These are phyloP conservation scores for Scolopax mira DNA, from an alignment of 2,113 vertebrate species.

Conservation along the genomic window DNA sequence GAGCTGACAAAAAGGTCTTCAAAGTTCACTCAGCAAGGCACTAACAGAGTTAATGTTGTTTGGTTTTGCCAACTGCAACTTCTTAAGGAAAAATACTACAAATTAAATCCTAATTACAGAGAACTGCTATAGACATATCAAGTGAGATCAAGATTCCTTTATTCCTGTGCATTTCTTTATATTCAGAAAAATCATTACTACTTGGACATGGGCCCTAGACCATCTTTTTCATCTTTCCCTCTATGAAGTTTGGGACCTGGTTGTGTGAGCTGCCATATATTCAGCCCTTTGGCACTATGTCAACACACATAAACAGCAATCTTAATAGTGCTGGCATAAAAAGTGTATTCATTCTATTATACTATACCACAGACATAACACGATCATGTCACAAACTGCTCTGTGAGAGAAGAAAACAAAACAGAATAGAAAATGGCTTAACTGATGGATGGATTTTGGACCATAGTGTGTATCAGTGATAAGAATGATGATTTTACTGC, in stretches of 20 bases:
- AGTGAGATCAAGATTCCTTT: not conserved
- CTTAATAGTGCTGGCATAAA: not conserved
- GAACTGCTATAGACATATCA: not conserved
- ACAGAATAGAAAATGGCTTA: not conserved
- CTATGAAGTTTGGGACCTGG: not conserved
- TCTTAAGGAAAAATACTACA: not conserved
- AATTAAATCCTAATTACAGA: not conserved
- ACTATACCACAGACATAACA: not conserved
- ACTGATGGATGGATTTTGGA: conserved; percentile 18
- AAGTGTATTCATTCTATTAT: not conserved
- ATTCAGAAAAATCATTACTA: not conserved
- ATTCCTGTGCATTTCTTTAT: not conserved
- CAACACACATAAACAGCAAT: not conserved
- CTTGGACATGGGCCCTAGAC: not conserved
- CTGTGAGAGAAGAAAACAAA: not conserved
- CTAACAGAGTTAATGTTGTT: not conserved
- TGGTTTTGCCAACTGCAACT: not conserved
- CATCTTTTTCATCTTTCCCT: not conserved
- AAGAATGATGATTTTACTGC: conserved; percentile 23
- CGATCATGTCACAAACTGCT: not conserved
- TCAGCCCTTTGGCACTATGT: not conserved
- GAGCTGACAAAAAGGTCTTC: not conserved
- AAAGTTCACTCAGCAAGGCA: not conserved
- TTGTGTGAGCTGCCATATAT: not conserved
- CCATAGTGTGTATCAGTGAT: not conserved